phyloP scores from a whole-genome alignment of 2,113 vertebrate genomes.

The Forbesichthys agassizii region DNA sequence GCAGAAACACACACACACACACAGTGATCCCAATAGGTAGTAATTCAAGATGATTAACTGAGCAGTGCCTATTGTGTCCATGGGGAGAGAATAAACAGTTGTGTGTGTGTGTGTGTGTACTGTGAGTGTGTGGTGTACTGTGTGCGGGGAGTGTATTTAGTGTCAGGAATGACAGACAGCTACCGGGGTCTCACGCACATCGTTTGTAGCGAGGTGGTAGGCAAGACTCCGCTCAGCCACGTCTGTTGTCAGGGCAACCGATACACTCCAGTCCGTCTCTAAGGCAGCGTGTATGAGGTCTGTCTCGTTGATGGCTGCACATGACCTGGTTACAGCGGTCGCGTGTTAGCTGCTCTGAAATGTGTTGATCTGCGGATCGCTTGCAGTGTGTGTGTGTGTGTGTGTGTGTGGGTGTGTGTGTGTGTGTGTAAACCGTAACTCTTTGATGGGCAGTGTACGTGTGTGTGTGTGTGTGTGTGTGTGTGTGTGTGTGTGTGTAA shows the following conservation, averaged over 20 bases:
- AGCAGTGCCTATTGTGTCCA: conserved; percentile 9
- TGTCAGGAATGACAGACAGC: conserved; percentile 45
- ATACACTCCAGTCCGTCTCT: too few species aligned
- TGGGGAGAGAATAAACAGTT: conserved; percentile 29
- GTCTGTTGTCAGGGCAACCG: conserved; percentile 58
- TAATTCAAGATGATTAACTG: conserved; percentile 30
- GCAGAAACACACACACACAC: background rate
- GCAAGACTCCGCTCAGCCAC: conserved; percentile 18
- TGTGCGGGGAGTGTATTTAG: conserved; percentile 18
- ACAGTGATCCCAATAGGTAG: background rate
- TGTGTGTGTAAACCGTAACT: too few species aligned
- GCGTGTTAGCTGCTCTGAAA: too few species aligned
- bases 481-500: too few species aligned
- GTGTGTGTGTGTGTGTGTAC: background rate
- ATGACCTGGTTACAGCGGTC: too few species aligned
- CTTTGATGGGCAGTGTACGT: too few species aligned
- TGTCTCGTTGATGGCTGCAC: too few species aligned
- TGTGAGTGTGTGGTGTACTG: conserved; percentile 3
- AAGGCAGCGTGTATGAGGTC: too few species aligned
- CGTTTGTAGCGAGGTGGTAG: conserved; percentile 22
- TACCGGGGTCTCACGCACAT: conserved; percentile 25
- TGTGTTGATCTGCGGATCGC: too few species aligned
- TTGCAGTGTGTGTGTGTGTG: too few species aligned
- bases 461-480: too few species aligned
- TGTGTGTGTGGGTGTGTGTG: too few species aligned